Evolutionary conservation across 2,888 invertebrate genomes (phyloP), one percentile per base, ranked within the genome.

Genomic region (Nephrotoma appendiculata): DNA sequence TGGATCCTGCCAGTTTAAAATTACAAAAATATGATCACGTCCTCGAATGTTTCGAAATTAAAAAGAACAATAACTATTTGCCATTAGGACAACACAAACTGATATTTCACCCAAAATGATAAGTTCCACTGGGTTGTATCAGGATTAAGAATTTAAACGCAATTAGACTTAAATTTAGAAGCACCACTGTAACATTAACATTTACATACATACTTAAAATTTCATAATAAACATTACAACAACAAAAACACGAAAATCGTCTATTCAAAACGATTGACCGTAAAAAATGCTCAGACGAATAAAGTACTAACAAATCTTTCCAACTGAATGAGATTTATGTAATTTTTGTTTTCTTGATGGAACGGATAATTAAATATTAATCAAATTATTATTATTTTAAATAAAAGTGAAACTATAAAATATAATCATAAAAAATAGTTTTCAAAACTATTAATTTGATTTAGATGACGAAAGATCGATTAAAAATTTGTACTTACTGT

Each of bases 401-500:
- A 19, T 71, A 71, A 71, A 71, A 71, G 71, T 71, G 71, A 71
- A 71, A 71, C 71, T 71, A 71, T 71, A 71, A 31, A 31, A 31
- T 2, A 71, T 31, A 71, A 71, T 71, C 31, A 71, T 71, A 71
- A 11, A 9, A 71, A 71, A 71, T 71, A 71, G 71, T 71, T 19
- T 71, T 71, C 19, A 71, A 71, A 71, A 71, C 71, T 71, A 71
- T 71, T 12, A 71, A 31, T 71, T 19, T 71, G 71, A 71, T 71
- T 71, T 31, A 71, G 71, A 71, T 71, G 71, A 71, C 19, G 7
- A 52, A 15, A 52, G 15, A 52, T 52, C 15, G 52, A 52, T 52
- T 15, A 15, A 15, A 52, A 52, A 52, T 15, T 19, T 71, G 31
- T 71, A 96, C 98, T 96, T 94, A 98, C 98, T 98, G 93, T 98